These are phyloP conservation scores for Emydura subglobosa DNA, from an alignment of 2,113 vertebrate genomes.

Conservation along the genomic window DNA sequence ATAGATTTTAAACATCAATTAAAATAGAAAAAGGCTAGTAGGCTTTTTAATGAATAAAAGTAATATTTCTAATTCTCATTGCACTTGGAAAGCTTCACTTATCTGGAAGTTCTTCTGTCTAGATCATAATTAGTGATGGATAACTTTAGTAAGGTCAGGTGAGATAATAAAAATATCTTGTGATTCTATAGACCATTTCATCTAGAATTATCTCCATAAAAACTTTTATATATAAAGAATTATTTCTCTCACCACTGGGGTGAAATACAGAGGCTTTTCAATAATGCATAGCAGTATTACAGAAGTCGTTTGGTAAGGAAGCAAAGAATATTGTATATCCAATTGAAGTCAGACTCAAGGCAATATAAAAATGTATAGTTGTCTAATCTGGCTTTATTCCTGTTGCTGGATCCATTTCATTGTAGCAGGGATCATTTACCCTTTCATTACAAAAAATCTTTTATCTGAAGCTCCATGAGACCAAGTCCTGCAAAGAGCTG, in stretches of 20 bases:
- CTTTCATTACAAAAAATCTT: background rate
- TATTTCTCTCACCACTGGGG: background rate
- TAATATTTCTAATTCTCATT: background rate
- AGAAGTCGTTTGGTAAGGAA: background rate
- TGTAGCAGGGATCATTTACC: background rate
- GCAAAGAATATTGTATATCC: background rate
- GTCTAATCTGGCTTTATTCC: background rate
- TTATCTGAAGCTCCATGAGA: too few relatives aligned
- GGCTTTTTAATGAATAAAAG: background rate
- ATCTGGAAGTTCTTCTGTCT: background rate
- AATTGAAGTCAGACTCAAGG: background rate
- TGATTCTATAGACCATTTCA: background rate
- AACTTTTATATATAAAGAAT: background rate
- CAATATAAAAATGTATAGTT: background rate
- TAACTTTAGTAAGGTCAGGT: background rate
- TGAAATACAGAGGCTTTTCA: background rate
- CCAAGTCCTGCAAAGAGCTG: background rate
- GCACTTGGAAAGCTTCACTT: background rate
- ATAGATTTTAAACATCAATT: constrained; percentile 28
- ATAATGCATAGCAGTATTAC: background rate
- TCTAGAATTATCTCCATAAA: background rate
- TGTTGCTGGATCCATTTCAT: background rate
- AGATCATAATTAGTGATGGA: background rate
- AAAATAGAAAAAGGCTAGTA: background rate
- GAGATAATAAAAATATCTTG: background rate